Evolutionary conservation across 2,888 invertebrate species (phyloP).

Genomic region (Muscina levida): DNA sequence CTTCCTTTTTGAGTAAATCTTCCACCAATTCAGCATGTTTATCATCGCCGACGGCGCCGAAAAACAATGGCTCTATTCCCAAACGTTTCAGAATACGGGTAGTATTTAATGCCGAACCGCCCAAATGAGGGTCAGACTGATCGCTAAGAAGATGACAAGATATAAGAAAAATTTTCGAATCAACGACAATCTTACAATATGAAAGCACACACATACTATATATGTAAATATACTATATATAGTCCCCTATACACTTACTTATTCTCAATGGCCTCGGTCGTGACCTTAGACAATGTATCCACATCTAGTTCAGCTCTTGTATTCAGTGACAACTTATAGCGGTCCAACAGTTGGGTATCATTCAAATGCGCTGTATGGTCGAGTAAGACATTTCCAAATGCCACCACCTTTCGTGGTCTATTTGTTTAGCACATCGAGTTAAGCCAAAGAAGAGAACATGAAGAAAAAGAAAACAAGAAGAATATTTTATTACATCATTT

Average conservation of each 20-base stretch:
- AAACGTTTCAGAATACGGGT: slow-evolving; percentile 79
- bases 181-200: slow-evolving; percentile 12
- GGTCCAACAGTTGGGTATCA: slow-evolving; percentile 73
- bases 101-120: slow-evolving; percentile 81
- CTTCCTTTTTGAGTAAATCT: slow-evolving; percentile 76
- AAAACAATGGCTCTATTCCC: slow-evolving; percentile 80
- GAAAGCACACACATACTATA: too few relatives aligned
- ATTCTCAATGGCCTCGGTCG: slow-evolving; percentile 67
- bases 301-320: slow-evolving; percentile 76
- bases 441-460: background rate
- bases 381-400: slow-evolving; percentile 78
- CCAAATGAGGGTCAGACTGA: slow-evolving; percentile 70
- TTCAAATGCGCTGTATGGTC: slow-evolving; percentile 73
- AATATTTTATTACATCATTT: slow-evolving; percentile 52
- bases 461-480: background rate
- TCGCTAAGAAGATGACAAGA: slow-evolving; percentile 25
- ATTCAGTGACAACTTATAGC: slow-evolving; percentile 72
- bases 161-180: slow-evolving; percentile 1
- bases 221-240: too few relatives aligned
- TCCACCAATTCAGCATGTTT: slow-evolving; percentile 78
- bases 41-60: slow-evolving; percentile 82
- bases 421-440: too few relatives aligned
- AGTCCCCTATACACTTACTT: slow-evolving; percentile 51
- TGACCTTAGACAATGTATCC: slow-evolving; percentile 71
- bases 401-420: slow-evolving; percentile 76